Evolutionary conservation across 1,140 invertebrate genomes (phyloP), one percentile per base, ranked within the genome.

Genomic region (Drosophila sturtevanti): DNA sequence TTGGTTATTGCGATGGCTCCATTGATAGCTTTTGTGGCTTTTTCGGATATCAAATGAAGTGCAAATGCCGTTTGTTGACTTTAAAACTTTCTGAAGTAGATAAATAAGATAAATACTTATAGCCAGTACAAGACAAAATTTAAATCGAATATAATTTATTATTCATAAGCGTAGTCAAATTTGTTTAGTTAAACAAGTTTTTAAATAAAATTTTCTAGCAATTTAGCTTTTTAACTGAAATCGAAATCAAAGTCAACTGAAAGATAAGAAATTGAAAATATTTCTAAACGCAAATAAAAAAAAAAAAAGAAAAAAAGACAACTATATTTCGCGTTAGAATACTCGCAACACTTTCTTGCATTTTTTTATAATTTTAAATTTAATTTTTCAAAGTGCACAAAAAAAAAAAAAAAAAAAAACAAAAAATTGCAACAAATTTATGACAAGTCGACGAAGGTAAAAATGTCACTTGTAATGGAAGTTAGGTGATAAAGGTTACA

Each of bases 11-110:
- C 41, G 38, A 59, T 73, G 55, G 37, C 41, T 74, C 55, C 77
- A 86, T 86, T 81, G 81, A 74, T 77, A 66, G 78, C 77, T 63
- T 62, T 71, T 70, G 63, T 68, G 61, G 81, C 80, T 63, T 71
- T 72, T 63, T 58, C 44, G 41, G 52, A 34, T 69, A 68, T 48
- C 81, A 70, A 73, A 81, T 87, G 79, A 77, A 79, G 69, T 87
- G 82, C 73, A 73, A 84, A 77, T 76, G 48, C 27, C 68, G n/a
- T 22, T 51, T 18, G 65, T 38, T 58, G 68, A 44, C 76, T 69
- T 48, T 18, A 18, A 22, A 64, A 58, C 34, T 68, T 60, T 63
- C 22, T 18, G 38, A 14, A 24, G 60, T 22, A 54, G 52, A 48
- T 68, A 74, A 48, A 48, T 58, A 51, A 64, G 24, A 60, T 34